Evolutionary conservation across 2,888 invertebrate genomes (phyloP).

Genomic region (Eumerus sabulonum): DNA sequence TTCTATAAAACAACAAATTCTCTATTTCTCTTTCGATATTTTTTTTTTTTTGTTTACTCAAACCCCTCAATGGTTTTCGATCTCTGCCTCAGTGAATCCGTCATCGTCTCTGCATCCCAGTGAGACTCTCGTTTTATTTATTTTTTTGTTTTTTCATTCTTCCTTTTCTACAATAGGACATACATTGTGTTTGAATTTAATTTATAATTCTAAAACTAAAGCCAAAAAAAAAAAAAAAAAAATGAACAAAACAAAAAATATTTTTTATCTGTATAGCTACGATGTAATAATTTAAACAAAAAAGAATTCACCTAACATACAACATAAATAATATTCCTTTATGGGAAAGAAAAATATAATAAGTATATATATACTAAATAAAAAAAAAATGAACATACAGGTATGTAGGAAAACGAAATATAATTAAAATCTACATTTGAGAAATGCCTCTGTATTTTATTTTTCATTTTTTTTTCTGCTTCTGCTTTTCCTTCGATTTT

Average conservation of each 20-base stretch:
- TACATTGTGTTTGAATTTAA: slow-evolving; percentile 3
- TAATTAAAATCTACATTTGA: slow-evolving; percentile 38
- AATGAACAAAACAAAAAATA: too few species aligned
- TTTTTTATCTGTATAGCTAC: too few species aligned
- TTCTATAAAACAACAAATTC: slow-evolving; percentile 57
- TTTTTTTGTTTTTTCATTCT: too few species aligned
- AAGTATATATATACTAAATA: not conserved
- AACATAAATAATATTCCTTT: slow-evolving; percentile 55
- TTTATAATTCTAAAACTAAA: slow-evolving; percentile 33
- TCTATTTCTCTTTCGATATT: slow-evolving; percentile 37
- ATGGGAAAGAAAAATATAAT: slow-evolving; percentile 31
- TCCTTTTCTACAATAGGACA: slow-evolving; percentile 39
- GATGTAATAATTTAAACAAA: slow-evolving; percentile 63
- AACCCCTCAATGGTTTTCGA: not conserved
- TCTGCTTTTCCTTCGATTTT: slow-evolving; percentile 61
- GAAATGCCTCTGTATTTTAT: slow-evolving; percentile 60
- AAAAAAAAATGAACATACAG: slow-evolving; percentile 34
- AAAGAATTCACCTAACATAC: slow-evolving; percentile 64
- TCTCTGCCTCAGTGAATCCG: not conserved
- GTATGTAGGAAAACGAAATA: slow-evolving; percentile 43
- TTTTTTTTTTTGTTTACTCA: too few species aligned
- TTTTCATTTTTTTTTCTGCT: slow-evolving; percentile 53
- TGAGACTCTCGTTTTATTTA: slow-evolving; percentile 32
- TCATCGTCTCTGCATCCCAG: not conserved
- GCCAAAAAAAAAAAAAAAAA: slow-evolving; percentile 17